Evolutionary conservation across 2,113 vertebrate genomes (phyloP).

Genomic region (Leucosticte australis): DNA sequence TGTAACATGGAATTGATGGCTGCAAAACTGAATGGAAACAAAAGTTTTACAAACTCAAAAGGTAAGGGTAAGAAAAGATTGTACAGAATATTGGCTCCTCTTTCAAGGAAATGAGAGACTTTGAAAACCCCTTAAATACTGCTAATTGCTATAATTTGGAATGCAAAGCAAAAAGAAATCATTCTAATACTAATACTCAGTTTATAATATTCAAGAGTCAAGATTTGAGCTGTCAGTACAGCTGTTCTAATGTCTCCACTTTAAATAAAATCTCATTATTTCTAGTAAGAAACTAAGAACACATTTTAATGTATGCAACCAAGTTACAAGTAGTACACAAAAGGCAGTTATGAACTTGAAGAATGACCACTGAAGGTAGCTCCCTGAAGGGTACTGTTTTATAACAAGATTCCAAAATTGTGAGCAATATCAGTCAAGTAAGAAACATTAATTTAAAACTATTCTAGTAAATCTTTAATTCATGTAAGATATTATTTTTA

Average conservation of each 20-base stretch:
- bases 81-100: background rate
- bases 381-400: background rate
- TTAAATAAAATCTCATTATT: background rate
- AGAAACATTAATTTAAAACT: background rate
- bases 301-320: background rate
- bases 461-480: background rate
- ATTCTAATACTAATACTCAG: background rate
- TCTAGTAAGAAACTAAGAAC: background rate
- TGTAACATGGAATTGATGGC: fast-evolving
- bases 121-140: background rate
- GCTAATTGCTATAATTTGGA: background rate
- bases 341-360: background rate
- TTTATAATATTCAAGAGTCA: background rate
- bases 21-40: background rate
- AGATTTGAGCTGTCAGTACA: background rate
- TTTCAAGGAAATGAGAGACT: background rate
- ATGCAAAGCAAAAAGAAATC: background rate
- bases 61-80: background rate
- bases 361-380: background rate
- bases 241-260: background rate
- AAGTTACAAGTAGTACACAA: background rate
- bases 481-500: background rate
- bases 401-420: background rate
- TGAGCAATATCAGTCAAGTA: background rate
- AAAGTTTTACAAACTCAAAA: background rate